Conservation (phyloP, 2,113 vertebrate species). For the Aptenodytes forsteri region DNA sequence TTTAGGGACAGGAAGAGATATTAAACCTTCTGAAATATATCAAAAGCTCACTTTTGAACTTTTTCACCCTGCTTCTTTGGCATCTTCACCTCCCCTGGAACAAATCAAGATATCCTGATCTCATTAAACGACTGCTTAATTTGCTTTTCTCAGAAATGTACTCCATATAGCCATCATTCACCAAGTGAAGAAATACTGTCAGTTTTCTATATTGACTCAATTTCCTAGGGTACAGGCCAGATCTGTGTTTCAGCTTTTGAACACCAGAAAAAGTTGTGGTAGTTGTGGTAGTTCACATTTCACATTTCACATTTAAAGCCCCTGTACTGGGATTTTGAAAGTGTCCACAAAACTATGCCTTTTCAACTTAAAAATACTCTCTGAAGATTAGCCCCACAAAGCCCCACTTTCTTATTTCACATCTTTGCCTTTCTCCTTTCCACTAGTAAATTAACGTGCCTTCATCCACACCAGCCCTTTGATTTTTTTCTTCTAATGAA, state of each 20-base stretch:
- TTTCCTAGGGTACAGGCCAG: neutral
- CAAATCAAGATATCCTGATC: neutral
- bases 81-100: neutral
- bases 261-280: neutral
- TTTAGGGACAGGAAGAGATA: neutral
- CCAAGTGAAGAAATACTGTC: neutral
- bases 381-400: neutral
- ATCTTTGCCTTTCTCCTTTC: neutral
- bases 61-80: neutral
- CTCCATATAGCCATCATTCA: neutral
- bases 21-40: constrained; percentile 1
- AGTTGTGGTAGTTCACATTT: neutral
- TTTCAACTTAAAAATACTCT: neutral
- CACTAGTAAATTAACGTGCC: neutral
- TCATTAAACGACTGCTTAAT: neutral
- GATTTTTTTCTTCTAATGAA: neutral
- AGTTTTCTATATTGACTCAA: neutral
- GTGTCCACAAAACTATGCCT: neutral
- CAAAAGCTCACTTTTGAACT: constrained; percentile 10
- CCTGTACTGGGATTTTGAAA: neutral
- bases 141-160: neutral
- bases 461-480: neutral
- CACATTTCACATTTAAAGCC: neutral
- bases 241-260: neutral
- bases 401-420: neutral